phyloP scores from a whole-genome alignment of 2,888 invertebrate genomes.

The Plebejus anna region DNA sequence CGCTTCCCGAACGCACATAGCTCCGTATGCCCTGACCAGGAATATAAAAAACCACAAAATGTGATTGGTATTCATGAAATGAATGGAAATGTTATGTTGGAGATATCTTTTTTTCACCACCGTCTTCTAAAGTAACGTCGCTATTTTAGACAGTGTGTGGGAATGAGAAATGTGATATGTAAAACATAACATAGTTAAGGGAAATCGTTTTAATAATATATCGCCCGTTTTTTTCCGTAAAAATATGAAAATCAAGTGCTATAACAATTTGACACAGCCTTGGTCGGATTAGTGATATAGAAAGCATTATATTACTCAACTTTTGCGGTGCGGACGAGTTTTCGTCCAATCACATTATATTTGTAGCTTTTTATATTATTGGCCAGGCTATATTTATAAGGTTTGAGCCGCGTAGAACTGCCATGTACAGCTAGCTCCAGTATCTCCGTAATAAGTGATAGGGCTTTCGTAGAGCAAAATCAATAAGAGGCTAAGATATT shows the following conservation, averaged over 20 bases:
- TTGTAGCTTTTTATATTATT: not conserved
- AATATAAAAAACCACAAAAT: not conserved
- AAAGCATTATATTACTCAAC: too few species aligned
- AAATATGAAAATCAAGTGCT: too few species aligned
- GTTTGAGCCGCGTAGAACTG: constrained; percentile 26
- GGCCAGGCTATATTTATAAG: not conserved
- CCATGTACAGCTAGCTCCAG: constrained; percentile 19
- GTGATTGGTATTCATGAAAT: not conserved
- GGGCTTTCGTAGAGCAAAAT: constrained; percentile 22
- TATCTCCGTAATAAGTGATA: constrained; percentile 20
- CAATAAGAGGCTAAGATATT: constrained; percentile 27
- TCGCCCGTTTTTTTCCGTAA: too few species aligned
- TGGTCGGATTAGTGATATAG: too few species aligned
- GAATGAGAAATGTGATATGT: too few species aligned
- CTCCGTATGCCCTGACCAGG: not conserved
- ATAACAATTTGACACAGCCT: too few species aligned
- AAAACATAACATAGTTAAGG: too few species aligned
- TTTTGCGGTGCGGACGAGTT: too few species aligned
- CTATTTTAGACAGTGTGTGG: too few species aligned
- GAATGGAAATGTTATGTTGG: not conserved
- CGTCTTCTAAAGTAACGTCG: too few species aligned
- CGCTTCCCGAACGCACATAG: constrained; percentile 19
- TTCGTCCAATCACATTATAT: not conserved
- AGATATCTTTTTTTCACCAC: too few species aligned
- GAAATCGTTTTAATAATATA: too few species aligned